These are phyloP conservation scores for Stegodyphus dumicola DNA, from an alignment of 1,140 invertebrate species.

Conservation along the genomic window DNA sequence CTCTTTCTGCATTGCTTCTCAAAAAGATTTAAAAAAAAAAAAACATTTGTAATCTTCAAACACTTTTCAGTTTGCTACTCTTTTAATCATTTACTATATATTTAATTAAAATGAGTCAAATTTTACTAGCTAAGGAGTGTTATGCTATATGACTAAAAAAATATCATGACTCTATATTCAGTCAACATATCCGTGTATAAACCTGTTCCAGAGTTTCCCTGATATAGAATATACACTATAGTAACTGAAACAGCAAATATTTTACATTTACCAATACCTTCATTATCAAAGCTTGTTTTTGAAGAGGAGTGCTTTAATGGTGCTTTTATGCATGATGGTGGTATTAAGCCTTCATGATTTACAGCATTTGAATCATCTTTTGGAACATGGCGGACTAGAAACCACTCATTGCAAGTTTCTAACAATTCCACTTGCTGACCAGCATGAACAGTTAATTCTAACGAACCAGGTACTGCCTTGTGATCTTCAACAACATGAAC, in stretches of 20 bases:
- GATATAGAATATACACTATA: too few species aligned
- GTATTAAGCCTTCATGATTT: conserved; percentile 61
- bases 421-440: conserved; percentile 90
- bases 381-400: conserved; percentile 67
- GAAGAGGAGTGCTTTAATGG: conserved; percentile 64
- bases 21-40: too few species aligned
- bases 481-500: conserved; percentile 89
- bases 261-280: conserved; percentile 57
- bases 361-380: conserved; percentile 63
- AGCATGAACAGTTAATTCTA: conserved; percentile 77
- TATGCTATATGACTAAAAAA: too few species aligned
- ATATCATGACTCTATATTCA: too few species aligned
- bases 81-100: too few species aligned
- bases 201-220: too few species aligned
- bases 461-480: conserved; percentile 75
- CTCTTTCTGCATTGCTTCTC: too few species aligned
- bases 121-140: too few species aligned
- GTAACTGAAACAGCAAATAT: background rate
- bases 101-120: too few species aligned
- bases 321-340: conserved; percentile 47
- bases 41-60: too few species aligned
- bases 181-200: too few species aligned
- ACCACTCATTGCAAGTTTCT: conserved; percentile 73
- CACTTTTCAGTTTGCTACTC: too few species aligned
- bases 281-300: conserved; percentile 67